Conservation (phyloP, 2,797 vertebrate genomes). For the Macropodus opercularis region DNA sequence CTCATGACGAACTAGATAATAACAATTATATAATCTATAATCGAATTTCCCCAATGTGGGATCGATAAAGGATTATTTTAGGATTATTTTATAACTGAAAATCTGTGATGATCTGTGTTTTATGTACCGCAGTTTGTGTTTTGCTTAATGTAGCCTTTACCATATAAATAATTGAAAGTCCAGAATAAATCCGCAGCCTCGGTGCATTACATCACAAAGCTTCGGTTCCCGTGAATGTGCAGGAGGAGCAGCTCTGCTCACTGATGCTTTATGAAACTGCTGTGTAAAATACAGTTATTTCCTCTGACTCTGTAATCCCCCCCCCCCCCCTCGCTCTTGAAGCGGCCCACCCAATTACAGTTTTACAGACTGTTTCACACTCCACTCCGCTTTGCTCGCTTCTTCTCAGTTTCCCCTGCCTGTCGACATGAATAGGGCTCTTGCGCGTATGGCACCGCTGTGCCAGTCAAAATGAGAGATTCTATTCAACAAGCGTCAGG, state of each 20-base stretch:
- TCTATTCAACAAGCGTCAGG: slow-evolving; percentile 61
- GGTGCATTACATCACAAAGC: slow-evolving; percentile 28
- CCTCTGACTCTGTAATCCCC: slow-evolving; percentile 58
- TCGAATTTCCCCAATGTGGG: no score
- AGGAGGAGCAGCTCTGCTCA: slow-evolving; percentile 45
- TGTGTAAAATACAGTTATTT: slow-evolving; percentile 66
- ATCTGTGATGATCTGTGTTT: no score
- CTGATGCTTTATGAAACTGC: slow-evolving; percentile 47
- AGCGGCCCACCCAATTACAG: slow-evolving; percentile 61
- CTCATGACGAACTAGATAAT: neutral
- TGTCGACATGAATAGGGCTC: slow-evolving; percentile 69
- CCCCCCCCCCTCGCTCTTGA: slow-evolving; percentile 36
- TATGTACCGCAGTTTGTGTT: no score
- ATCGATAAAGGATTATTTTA: no score
- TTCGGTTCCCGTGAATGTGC: slow-evolving; percentile 41
- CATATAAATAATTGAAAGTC: slow-evolving; percentile 33
- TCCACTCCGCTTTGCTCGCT: slow-evolving; percentile 45
- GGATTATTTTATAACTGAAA: no score
- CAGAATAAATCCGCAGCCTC: slow-evolving; percentile 25
- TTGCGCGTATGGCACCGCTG: slow-evolving; percentile 51
- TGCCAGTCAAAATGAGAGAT: slow-evolving; percentile 69
- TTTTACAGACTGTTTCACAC: slow-evolving; percentile 55
- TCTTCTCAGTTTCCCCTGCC: slow-evolving; percentile 55
- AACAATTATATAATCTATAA: no score
- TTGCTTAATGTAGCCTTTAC: slow-evolving; percentile 2